Evolutionary conservation across 2,888 invertebrate species (phyloP).

Genomic region (Sphaerophoria rueppellii): DNA sequence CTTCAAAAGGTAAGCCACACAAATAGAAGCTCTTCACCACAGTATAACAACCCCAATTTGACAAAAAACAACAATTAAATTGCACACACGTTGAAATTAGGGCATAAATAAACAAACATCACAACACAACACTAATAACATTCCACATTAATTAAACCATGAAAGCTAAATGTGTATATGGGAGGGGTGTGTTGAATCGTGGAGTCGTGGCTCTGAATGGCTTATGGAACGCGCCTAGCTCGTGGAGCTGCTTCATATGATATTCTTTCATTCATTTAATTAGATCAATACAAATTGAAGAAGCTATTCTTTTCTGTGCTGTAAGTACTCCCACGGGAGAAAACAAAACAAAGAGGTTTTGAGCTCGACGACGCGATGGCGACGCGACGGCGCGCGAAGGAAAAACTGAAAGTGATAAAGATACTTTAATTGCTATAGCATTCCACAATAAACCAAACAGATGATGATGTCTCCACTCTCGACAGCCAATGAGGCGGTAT

Average conservation of each 20-base stretch:
- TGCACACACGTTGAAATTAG: slow-evolving; percentile 13
- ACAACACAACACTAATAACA: slow-evolving; percentile 9
- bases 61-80: slow-evolving; percentile 24
- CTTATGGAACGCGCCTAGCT: neutral
- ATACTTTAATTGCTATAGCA: slow-evolving; percentile 25
- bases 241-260: neutral
- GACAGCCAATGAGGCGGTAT: neutral
- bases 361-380: neutral
- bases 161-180: neutral
- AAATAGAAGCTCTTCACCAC: slow-evolving; percentile 4
- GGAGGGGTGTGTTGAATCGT: neutral
- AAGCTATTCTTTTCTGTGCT: slow-evolving; percentile 2
- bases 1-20: slow-evolving; percentile 4
- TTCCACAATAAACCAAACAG: neutral
- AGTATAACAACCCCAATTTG: slow-evolving; percentile 21
- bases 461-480: neutral
- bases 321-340: slow-evolving; percentile 41
- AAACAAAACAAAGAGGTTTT: slow-evolving; percentile 14
- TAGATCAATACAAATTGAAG: slow-evolving; percentile 21
- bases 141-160: slow-evolving; percentile 23
- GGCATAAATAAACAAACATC: slow-evolving; percentile 22
- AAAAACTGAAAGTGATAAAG: slow-evolving; percentile 18
- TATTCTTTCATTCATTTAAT: slow-evolving; percentile 9
- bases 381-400: no score
- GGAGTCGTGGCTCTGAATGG: neutral